These are phyloP conservation scores for Spisula subtruncata DNA, from an alignment of 2,888 invertebrate species.

Conservation along the genomic window DNA sequence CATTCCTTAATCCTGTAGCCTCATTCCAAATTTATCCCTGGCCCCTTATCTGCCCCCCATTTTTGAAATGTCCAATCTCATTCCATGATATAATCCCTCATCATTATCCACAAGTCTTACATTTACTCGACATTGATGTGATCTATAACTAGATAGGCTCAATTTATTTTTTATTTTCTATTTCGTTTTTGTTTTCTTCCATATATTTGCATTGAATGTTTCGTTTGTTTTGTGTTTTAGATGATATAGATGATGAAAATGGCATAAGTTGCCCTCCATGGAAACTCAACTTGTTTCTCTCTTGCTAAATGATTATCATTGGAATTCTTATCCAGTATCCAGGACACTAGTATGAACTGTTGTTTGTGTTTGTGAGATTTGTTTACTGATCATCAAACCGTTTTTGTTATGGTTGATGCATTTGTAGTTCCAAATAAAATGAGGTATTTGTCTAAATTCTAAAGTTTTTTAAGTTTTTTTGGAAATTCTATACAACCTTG, in stretches of 20 bases:
- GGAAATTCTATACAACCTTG: background rate
- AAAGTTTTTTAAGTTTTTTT: background rate
- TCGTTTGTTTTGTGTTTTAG: background rate
- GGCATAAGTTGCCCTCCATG: conserved; percentile 19
- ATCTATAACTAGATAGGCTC: conserved; percentile 46
- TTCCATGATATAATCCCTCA: conserved; percentile 29
- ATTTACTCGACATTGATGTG: conserved; percentile 24
- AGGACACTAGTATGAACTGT: background rate
- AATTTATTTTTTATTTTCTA: conserved; percentile 37
- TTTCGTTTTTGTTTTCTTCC: background rate
- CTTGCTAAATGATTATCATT: background rate
- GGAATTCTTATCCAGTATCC: background rate
- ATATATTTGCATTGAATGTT: conserved; percentile 14
- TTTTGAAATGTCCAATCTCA: background rate
- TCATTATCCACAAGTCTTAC: background rate
- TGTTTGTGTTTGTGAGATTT: background rate
- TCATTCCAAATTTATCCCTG: conserved; percentile 10
- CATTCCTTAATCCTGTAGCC: conserved; percentile 40
- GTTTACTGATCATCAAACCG: background rate
- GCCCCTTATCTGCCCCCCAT: conserved; percentile 6
- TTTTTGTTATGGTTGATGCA: background rate
- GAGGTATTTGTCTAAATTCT: background rate
- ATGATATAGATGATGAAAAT: conserved; percentile 1
- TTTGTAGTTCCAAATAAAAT: background rate
- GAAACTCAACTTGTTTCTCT: background rate